These are phyloP conservation scores for Sciurus carolinensis DNA, from an alignment of 2,797 vertebrate species.

Conservation along the genomic window DNA sequence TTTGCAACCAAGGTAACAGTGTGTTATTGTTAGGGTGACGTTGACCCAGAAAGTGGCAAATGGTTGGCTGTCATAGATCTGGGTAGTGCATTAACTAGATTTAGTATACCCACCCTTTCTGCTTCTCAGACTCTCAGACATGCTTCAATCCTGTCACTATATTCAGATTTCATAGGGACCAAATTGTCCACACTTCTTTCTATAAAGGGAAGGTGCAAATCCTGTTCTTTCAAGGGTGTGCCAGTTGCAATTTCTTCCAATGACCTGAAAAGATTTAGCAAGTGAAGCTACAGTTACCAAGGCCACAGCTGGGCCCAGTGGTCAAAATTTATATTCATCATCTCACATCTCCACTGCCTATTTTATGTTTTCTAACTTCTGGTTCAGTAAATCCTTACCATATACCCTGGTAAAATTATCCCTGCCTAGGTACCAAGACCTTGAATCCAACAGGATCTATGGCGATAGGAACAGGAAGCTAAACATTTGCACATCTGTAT, in stretches of 20 bases:
- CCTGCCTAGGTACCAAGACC: background rate
- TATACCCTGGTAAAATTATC: background rate
- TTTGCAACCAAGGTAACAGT: background rate
- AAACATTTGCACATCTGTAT: background rate
- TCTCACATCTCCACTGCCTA: background rate
- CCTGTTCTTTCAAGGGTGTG: background rate
- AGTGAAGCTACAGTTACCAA: background rate
- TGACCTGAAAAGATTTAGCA: background rate
- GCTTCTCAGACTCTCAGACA: background rate
- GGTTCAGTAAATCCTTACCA: background rate
- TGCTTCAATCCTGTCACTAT: background rate
- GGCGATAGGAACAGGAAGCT: background rate
- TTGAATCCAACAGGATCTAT: background rate
- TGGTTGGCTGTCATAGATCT: background rate
- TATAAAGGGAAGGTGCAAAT: background rate
- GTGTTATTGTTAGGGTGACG: background rate
- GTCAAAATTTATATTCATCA: background rate
- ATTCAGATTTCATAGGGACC: background rate
- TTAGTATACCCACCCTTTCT: background rate
- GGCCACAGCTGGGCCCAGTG: background rate
- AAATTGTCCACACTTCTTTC: background rate
- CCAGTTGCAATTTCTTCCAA: background rate
- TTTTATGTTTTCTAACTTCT: background rate
- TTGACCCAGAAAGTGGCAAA: background rate
- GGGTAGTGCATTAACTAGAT: background rate